Evolutionary conservation across 2,113 vertebrate species (phyloP), one percentile per base, ranked within the genome.

Genomic region (Apistogramma diplotaenia): DNA sequence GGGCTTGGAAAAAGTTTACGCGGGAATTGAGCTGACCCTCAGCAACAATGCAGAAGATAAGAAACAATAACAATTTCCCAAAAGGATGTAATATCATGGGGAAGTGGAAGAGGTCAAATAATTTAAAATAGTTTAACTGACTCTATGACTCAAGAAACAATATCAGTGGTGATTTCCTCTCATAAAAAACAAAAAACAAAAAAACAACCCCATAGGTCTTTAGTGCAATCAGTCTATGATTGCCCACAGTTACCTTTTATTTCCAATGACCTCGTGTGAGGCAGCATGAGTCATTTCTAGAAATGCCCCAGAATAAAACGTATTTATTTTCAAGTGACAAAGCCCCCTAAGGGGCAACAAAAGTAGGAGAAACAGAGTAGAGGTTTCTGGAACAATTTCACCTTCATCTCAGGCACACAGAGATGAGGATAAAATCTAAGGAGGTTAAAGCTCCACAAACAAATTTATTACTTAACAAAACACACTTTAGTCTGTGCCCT

Each of bases 11-110:
- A 78, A 58, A 16, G 74, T 85, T 74, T 81, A 33, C 16, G 23
- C 16, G 23, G 75, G 60, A 85, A 87, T 79, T 65, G 61, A 92
- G 84, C 46, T 84, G 86, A 89, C 84, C 82, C 81, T 23, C 4
- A 58, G 25, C 76, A 76, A 43, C 55, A 75, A 4, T 8, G 3
- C 27, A 12, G 58, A 65, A 27, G 46, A 86, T 76, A 29, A 78
- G 35, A 65, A 86, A 82, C 35, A 80, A 49, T 16, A 87, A 78
- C 19, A 57, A 83, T 78, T 86, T 77, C 51, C 31, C 13, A 13
- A 43, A 57, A 51, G 37, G 73, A 53, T 43, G 79, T 43, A 35
- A 59, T 76, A 27, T 21, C 70, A n/a, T 15, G 16, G 54, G 58
- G 9, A 37, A 76, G 40, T 13, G 19, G 57, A 31, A 77, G 74